Evolutionary conservation across 2,797 vertebrate species (phyloP), one percentile per base, ranked within the genome.

Genomic region (Ciconia nigra): DNA sequence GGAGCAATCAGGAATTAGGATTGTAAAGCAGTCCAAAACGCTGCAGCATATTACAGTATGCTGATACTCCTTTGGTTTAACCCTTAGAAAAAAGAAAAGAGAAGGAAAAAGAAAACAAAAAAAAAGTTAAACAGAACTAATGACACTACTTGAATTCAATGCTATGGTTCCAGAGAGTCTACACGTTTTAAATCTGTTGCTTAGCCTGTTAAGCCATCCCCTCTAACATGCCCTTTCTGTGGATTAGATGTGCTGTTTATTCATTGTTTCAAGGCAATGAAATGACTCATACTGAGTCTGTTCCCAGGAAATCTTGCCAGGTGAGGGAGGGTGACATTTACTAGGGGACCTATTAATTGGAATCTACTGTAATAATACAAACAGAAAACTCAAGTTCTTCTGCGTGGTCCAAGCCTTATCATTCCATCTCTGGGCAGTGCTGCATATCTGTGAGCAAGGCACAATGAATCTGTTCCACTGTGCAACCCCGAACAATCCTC

Each of bases 231-330:
- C 90, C 96, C 94, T 97, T 96, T 96, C 52, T 35, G n/a, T n/a
- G 95, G 97, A 97, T 97, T 97, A 96, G 73, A 52, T 73, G 86
- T 89, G 92, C 69, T 82, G 51, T 89, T 92, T 80, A 69, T 57
- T 95, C 97, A 90, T 95, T 94, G 96, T 95, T 94, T 89, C 91
- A 88, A 69, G 94, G 92, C 91, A 78, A 7, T 85, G 76, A 47
- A 95, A 95, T 96, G 93, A 93, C 90, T 94, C 91, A 63, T 17
- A 29, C 28, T 25, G 9, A 70, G 35, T 21, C 37, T 17, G 91
- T 96, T 95, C 94, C 96, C 97, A 96, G 93, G 90, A 87, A 89
- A 70, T 26, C 83, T 85, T 88, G 82, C 96, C 97, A 94, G 93
- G 91, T 96, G 73, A 97, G 82, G 84, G 93, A 80, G 67, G 63